These are phyloP conservation scores for Xerus inauris DNA, from an alignment of 2,113 vertebrate species.

Conservation along the genomic window DNA sequence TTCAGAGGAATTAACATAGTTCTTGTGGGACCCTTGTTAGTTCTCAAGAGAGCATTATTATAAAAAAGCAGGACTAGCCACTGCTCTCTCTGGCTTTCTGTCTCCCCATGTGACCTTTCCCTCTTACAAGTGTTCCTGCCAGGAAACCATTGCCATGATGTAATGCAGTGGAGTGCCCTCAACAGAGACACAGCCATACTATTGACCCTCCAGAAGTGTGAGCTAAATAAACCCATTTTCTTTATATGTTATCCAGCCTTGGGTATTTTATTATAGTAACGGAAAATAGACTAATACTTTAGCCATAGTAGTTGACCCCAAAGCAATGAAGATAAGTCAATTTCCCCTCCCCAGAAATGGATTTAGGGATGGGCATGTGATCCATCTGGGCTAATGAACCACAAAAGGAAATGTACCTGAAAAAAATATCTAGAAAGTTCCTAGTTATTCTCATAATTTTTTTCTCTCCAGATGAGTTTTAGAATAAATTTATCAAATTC, in stretches of 20 bases:
- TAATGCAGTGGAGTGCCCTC: neutral
- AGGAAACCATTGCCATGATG: neutral
- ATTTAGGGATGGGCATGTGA: neutral
- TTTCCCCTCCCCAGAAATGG: neutral
- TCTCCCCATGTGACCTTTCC: neutral
- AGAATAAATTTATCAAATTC: neutral
- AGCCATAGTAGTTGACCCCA: neutral
- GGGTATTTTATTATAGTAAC: neutral
- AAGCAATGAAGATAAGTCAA: neutral
- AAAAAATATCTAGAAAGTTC: neutral
- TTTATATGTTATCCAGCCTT: neutral
- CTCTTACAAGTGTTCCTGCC: neutral
- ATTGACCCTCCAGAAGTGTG: neutral
- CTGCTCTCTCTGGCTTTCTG: neutral
- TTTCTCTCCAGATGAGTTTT: constrained; percentile 8
- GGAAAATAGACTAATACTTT: neutral
- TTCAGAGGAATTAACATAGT: neutral
- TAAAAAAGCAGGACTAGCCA: neutral
- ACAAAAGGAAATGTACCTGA: neutral
- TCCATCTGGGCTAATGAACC: neutral
- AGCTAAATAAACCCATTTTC: neutral
- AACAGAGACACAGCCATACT: neutral
- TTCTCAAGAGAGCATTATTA: neutral
- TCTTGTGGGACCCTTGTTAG: neutral
- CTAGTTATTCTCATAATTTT: neutral